Evolutionary conservation across 2,888 invertebrate genomes (phyloP).

Genomic region (Eupeodes luniger): DNA sequence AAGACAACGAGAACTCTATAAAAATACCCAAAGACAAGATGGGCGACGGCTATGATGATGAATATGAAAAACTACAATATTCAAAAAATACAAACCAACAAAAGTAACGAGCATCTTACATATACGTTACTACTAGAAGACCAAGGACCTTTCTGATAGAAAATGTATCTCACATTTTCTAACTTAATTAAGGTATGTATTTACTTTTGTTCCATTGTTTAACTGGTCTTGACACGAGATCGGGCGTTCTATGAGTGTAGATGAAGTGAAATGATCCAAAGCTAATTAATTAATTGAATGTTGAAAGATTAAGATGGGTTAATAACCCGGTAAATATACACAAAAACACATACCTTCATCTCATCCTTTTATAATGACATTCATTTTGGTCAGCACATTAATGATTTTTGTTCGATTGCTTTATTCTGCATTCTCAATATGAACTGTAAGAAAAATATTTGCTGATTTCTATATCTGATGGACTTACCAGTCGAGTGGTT

Average conservation of each 20-base stretch:
- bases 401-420: too few species aligned
- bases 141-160: not conserved
- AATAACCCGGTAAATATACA: too few species aligned
- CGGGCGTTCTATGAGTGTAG: conserved; percentile 57
- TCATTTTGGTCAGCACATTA: conserved; percentile 28
- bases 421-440: too few species aligned
- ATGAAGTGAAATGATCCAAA: conserved; percentile 62
- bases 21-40: conserved; percentile 44
- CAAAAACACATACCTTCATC: not conserved
- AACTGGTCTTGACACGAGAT: conserved; percentile 70
- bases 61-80: not conserved
- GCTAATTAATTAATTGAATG: conserved; percentile 74
- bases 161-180: conserved; percentile 67
- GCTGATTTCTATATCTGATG: too few species aligned
- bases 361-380: conserved; percentile 22
- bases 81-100: not conserved
- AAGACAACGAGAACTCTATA: conserved; percentile 32
- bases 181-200: conserved; percentile 45
- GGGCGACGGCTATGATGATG: not conserved
- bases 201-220: conserved; percentile 65
- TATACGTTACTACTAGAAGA: not conserved
- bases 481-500: too few species aligned
- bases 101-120: conserved; percentile 51
- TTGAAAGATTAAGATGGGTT: conserved; percentile 9
- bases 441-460: too few species aligned